Base-by-base conservation (phyloP, 2,113 vertebrate genomes). In the Cephalopterus ornatus region DNA sequence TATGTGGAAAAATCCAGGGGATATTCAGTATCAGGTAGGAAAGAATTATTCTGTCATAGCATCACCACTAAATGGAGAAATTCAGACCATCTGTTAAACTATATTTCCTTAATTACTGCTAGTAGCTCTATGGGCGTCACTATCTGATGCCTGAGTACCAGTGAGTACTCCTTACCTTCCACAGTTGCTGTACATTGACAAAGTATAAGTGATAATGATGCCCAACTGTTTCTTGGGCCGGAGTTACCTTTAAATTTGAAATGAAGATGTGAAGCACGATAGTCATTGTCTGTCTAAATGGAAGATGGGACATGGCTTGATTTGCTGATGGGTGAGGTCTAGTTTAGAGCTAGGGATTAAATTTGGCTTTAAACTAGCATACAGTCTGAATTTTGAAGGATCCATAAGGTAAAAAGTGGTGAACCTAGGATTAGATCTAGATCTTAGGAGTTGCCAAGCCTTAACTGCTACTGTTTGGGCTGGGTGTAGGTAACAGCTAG, bases 11-110 rank as follows among this genome's bases (percentile, higher is more conserved):
- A 96, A 81, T 91, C 37, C 49, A 49, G 71, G 84, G 92, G 58
- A 76, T 1, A 2, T 42, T 88, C 93, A 92, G 18, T 3, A 79
- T 59, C 97, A 97, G 97, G 98, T 98, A 97, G 85, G 95, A 86
- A 49, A 92, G 21, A 79, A 68, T 50, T 86, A 13, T 33, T 67
- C 13, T 93, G 14, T 85, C 22, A 10, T 27, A 61, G 20, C 12
- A 3, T 90, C 49, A 28, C 39, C 30, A 8, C 17, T 83, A 35
- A 19, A 47, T 65, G 77, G 17, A 93, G 35, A 80, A 28, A 76
- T 85, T 91, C 3, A 82, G 59, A 89, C 74, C 42, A 63, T 52
- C 46, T 85, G 8, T 93, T 96, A 58, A 30, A 50, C 62, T 72
- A 0, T 78, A 74, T 93, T 95, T 80, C 30, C 21, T 75, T 52